Conservation (phyloP, 53 echinoderm and acorn worm species). For the Crossaster papposus region DNA sequence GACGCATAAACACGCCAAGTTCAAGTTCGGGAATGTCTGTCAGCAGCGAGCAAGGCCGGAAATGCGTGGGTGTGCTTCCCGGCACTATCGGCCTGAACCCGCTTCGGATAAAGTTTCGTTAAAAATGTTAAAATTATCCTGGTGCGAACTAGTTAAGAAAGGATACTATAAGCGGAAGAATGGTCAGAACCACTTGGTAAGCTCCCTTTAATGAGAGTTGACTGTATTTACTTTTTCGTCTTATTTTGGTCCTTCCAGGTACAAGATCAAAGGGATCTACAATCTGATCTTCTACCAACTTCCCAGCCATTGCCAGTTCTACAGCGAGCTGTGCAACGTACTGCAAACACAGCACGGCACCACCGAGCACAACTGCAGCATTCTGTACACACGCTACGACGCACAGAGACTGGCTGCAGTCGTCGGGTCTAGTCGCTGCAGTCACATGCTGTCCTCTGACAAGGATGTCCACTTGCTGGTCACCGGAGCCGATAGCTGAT, state of each 20-base stretch:
- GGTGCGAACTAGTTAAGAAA: no score
- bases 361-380: slow-evolving; percentile 77
- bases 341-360: slow-evolving; percentile 65
- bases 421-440: slow-evolving; percentile 73
- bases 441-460: slow-evolving; percentile 82
- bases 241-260: slow-evolving; percentile 50
- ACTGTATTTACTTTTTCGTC: not conserved
- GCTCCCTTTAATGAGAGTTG: no score
- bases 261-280: slow-evolving; percentile 73
- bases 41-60: no score
- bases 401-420: slow-evolving; percentile 79
- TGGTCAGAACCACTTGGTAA: no score
- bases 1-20: no score
- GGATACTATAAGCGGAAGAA: no score
- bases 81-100: no score
- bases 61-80: no score
- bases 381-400: slow-evolving; percentile 85
- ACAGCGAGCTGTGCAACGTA: slow-evolving; percentile 96
- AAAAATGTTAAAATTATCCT: no score
- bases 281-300: slow-evolving; percentile 95
- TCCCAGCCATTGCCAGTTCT: slow-evolving; percentile 90
- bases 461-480: slow-evolving; percentile 88
- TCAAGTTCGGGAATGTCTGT: no score
- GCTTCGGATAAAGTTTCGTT: no score
- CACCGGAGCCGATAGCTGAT: slow-evolving; percentile 74